Base-by-base conservation (phyloP, 2,797 vertebrate species). In the Labeo calbasu region DNA sequence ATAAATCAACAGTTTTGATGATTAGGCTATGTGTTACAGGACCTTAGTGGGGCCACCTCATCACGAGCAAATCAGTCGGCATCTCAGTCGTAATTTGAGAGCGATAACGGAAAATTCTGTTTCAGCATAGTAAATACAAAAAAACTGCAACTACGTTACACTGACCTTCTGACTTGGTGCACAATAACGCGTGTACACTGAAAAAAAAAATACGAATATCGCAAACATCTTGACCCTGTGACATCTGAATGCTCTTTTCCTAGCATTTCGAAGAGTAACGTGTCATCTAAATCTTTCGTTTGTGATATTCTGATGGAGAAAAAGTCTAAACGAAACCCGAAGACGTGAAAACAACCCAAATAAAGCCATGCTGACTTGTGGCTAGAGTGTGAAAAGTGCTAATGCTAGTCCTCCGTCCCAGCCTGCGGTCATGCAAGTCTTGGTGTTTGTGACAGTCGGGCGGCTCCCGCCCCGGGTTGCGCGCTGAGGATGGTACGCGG, bases 361-460 rank as follows among this genome's bases (percentile, higher is more conserved):
- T 70, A 81, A 87, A 88, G 84, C 86, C 84, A 89, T 88, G 87
- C 84, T 85, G 86, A 89, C 81, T 70, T 77, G 78, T 90, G 85
- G 84, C 90, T 90, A 91, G 93, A 90, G 91, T 93, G 91, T 92
- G 93, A 94, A 94, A 95, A 95, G 93, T 95, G 94, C 94, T 94
- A 85, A 89, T 80, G 78, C 90, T 89, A 94, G 91, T 90, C 84
- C 81, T 79, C 81, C 43, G 17, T 77, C 79, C 57, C 40, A 43
- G 63, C 70, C 69, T 69, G 40, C 43, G 75, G 55, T 82, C 40
- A n/a, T 69, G 25, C 50, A 32, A n/a, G 28, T 53, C 55, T 76
- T 53, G 84, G 65, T 59, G 68, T 25, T 40, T 40, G 25, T 14
- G 76, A 63, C 2, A 46, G 17, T 14, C 46, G 68, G 23, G n/a